Base-by-base conservation (phyloP, 2,888 invertebrate genomes). In the Mesorhabditis belari region DNA sequence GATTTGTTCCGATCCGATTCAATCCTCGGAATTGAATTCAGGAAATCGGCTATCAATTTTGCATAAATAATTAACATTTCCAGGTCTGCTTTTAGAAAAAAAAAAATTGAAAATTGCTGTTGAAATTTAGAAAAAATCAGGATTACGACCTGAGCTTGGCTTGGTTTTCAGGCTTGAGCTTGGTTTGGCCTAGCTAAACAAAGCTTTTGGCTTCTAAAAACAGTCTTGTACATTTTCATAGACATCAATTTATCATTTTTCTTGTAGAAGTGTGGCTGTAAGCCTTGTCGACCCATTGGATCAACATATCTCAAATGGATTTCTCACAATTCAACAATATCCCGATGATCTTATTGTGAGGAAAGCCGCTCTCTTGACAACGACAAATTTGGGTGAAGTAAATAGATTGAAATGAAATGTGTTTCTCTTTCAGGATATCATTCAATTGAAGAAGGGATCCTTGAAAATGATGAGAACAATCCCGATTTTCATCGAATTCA, bases 311-410 rank as follows among this genome's bases (percentile, higher is more conserved):
- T 66, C 64, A 54, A 58, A 58, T 23, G 72, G 72, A 19, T 72
- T 70, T 59, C 52, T 72, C 17, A 69, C 72, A 5, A 69, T 72
- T 53, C 65, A 68, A 52, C 72, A 72, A 52, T 72, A 72, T 58
- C 62, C 63, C 26, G 60, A 69, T 51, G 55, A 60, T 5, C 29
- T 55, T 3, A 19, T 27, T 2, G 35, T 26, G 5, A 63, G 64
- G 23, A 63, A 56, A 27, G 71, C 66, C 9, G 65, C 72, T 12
- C 57, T 72, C 24, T 66, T 65, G 9, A 64, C 67, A 9, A 67
- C 69, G 6, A 62, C 61, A 29, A 72, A 72, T 49, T 58, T 64
- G 9, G 70, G 65, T 65, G 12, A n/a, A n/a, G n/a, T n/a, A n/a
- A n/a, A n/a, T n/a, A n/a, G n/a, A n/a, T n/a, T n/a, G n/a, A n/a